Evolutionary conservation across 2,888 invertebrate species (phyloP).

Genomic region (Itoplectis maculator): DNA sequence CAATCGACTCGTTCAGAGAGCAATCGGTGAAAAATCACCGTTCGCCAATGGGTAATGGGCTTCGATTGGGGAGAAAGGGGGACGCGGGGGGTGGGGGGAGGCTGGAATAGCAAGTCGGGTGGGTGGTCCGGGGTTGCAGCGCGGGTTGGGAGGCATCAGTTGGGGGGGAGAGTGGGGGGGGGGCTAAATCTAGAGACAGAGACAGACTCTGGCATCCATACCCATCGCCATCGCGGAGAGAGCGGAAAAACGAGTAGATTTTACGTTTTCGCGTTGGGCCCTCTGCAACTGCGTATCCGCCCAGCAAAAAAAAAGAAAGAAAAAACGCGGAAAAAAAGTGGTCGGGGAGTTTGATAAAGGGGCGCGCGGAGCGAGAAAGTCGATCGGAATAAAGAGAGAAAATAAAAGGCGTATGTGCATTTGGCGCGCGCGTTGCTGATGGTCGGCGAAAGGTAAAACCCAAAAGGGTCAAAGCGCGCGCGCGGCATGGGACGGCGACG

Average conservation of each 20-base stretch:
- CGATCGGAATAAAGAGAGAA: constrained; percentile 58
- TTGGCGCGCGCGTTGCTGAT: constrained; percentile 37
- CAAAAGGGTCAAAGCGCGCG: constrained; percentile 59
- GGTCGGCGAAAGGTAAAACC: constrained; percentile 63
- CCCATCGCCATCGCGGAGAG: constrained; percentile 6
- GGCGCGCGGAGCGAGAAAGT: constrained; percentile 5
- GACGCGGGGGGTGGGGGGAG: constrained; percentile 33
- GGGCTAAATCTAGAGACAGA: constrained; percentile 31
- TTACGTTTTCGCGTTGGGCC: constrained; percentile 65
- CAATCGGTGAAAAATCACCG: constrained; percentile 71
- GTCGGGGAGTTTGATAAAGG: constrained; percentile 27
- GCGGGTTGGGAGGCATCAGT: no score
- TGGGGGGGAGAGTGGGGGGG: neutral
- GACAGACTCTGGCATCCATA: constrained; percentile 11
- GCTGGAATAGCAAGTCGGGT: constrained; percentile 10
- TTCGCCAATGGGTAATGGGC: constrained; percentile 67
- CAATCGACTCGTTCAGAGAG: constrained; percentile 68
- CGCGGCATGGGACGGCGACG: no score
- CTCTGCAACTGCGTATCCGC: constrained; percentile 46
- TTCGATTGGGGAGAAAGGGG: constrained; percentile 42
- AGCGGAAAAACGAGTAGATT: constrained; percentile 53
- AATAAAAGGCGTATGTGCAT: constrained; percentile 53
- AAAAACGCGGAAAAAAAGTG: neutral
- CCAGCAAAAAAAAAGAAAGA: constrained; percentile 37
- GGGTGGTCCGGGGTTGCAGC: no score